phyloP scores from a whole-genome alignment of 2,113 vertebrate genomes.

The Etheostoma cragini region DNA sequence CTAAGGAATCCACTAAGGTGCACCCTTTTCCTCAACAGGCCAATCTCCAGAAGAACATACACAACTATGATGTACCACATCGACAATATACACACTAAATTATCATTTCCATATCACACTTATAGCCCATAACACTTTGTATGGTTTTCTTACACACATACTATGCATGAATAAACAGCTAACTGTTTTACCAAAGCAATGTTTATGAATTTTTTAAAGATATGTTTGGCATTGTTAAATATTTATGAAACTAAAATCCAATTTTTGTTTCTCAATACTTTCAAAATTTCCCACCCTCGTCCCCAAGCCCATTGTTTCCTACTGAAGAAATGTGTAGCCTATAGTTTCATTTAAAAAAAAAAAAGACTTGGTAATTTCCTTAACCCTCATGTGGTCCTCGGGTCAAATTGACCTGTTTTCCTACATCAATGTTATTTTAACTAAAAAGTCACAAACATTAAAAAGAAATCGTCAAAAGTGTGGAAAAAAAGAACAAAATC shows the following conservation, averaged over 20 bases:
- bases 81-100: constrained; percentile 1
- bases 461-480: no score
- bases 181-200: background rate
- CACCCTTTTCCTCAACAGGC: constrained; percentile 49
- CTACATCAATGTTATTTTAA: no score
- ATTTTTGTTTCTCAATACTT: background rate
- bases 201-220: background rate
- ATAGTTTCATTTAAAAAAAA: background rate
- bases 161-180: background rate
- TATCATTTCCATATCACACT: constrained; percentile 42
- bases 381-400: no score
- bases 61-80: background rate
- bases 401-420: no score
- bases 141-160: background rate
- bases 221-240: background rate
- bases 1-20: constrained; percentile 48
- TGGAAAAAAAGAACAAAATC: no score
- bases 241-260: background rate
- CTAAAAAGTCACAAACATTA: no score
- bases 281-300: background rate
- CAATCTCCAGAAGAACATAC: constrained; percentile 20
- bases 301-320: background rate
- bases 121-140: background rate
- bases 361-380: background rate
- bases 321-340: background rate